phyloP scores from a whole-genome alignment of 2,113 vertebrate species.

The Mixornis gularis region DNA sequence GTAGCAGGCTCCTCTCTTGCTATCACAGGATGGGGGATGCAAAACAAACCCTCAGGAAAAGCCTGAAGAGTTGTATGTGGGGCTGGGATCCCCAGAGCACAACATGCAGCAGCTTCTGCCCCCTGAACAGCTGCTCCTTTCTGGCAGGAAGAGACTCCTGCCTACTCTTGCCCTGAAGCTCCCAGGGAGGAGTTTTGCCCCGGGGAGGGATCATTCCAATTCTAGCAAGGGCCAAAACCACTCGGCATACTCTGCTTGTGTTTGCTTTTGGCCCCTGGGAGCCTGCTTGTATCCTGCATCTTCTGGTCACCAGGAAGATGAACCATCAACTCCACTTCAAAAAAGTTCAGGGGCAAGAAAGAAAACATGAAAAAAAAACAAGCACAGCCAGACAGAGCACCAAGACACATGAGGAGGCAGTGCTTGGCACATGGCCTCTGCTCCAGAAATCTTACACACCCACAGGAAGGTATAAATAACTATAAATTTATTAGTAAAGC shows the following conservation, averaged over 20 bases:
- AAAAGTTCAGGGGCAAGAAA: neutral
- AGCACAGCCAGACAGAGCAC: neutral
- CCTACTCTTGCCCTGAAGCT: neutral
- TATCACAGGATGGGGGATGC: neutral
- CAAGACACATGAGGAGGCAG: neutral
- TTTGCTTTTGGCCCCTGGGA: neutral
- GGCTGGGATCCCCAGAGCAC: neutral
- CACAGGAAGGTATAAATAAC: slow-evolving; percentile 59
- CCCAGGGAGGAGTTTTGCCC: neutral
- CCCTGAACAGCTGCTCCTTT: neutral
- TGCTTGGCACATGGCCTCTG: fast-evolving
- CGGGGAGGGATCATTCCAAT: neutral
- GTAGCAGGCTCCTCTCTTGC: neutral
- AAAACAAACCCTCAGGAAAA: neutral
- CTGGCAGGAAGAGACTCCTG: neutral
- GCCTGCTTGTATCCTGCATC: fast-evolving
- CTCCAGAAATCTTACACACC: slow-evolving; percentile 3
- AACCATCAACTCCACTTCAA: neutral
- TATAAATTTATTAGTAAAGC: slow-evolving; percentile 69
- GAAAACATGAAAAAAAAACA: neutral
- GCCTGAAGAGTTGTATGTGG: fast-evolving
- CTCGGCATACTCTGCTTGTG: neutral
- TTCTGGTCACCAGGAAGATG: neutral
- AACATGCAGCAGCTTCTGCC: neutral
- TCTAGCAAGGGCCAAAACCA: neutral